A percentile compares a stretch with the other conserved stretches of the same genome.
Evolutionary conservation across 2,113 vertebrate species (phyloP).

Genomic region (Salvelinus sp.): DNA sequence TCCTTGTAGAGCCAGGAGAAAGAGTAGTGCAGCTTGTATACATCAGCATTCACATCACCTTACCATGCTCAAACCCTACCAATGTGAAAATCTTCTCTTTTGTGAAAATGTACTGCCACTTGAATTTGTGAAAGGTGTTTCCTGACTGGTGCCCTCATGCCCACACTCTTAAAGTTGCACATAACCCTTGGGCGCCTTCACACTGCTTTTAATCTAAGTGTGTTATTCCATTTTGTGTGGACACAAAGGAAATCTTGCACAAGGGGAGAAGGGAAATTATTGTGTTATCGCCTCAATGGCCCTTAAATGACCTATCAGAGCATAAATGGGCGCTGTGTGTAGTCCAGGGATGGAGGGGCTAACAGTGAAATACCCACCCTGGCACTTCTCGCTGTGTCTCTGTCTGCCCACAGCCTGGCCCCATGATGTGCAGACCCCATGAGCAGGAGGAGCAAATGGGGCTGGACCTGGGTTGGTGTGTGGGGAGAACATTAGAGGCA

Average conservation of each 20-base stretch:
- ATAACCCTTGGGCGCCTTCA: conserved; percentile 3
- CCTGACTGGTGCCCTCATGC: not conserved
- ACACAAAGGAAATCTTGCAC: conserved; percentile 27
- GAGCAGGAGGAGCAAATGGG: conserved; percentile 30
- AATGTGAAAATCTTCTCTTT: conserved; percentile 1
- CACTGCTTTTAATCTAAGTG: conserved; percentile 9
- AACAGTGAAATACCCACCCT: not conserved
- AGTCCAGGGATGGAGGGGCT: not conserved
- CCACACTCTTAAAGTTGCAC: conserved; percentile 4
- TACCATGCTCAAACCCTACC: not conserved
- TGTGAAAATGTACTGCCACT: conserved; percentile 6
- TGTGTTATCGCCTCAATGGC: conserved; percentile 16
- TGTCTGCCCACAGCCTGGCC: too few species aligned
- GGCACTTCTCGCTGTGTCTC: not conserved
- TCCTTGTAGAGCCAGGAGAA: not conserved
- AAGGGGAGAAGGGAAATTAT: conserved; percentile 13
- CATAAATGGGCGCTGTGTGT: conserved; percentile 33
- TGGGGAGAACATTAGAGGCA: conserved; percentile 48
- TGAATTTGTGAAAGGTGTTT: conserved; percentile 14
- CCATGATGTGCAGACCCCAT: conserved; percentile 12
- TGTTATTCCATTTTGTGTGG: conserved; percentile 14
- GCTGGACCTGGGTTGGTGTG: conserved; percentile 15
- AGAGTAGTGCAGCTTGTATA: not conserved
- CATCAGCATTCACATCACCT: conserved; percentile 4
- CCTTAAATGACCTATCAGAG: conserved; percentile 37